phyloP scores from a whole-genome alignment of 2,888 invertebrate species.

The Galeopsomyia nigrocyanea region DNA sequence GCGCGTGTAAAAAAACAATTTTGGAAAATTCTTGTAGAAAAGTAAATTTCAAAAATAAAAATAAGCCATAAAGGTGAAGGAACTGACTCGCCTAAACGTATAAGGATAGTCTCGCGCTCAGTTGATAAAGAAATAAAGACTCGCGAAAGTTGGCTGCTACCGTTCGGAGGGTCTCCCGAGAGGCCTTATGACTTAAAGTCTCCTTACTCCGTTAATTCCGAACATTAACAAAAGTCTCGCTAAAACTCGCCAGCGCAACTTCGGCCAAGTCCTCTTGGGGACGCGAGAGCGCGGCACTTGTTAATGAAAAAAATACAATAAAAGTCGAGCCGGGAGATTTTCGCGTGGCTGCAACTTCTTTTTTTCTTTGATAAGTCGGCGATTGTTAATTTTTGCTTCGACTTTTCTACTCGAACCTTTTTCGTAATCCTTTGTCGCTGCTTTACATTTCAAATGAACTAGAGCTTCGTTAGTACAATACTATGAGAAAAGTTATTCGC shows the following conservation, averaged over 20 bases:
- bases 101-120: slow-evolving; percentile 45
- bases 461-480: slow-evolving; percentile 21
- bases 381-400: slow-evolving; percentile 45
- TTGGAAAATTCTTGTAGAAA: too few relatives aligned
- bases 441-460: slow-evolving; percentile 51
- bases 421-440: slow-evolving; percentile 41
- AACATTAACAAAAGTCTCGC: slow-evolving; percentile 69
- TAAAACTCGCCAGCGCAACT: slow-evolving; percentile 66
- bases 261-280: slow-evolving; percentile 55
- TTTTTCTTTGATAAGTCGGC: slow-evolving; percentile 39
- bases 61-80: too few relatives aligned
- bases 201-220: slow-evolving; percentile 69
- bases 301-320: slow-evolving; percentile 69
- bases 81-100: neutral
- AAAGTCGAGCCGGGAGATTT: slow-evolving; percentile 54
- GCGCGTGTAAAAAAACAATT: too few relatives aligned
- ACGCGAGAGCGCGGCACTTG: slow-evolving; percentile 60
- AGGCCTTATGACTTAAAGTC: slow-evolving; percentile 69
- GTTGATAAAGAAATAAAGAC: slow-evolving; percentile 69
- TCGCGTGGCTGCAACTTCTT: slow-evolving; percentile 40
- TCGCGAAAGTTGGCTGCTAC: slow-evolving; percentile 64
- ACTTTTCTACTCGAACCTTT: neutral
- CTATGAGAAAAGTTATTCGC: slow-evolving; percentile 27
- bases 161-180: slow-evolving; percentile 57
- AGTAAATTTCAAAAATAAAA: too few relatives aligned